Evolutionary conservation across 2,113 vertebrate species (phyloP).

Genomic region (Pyxicephalus adspersus): DNA sequence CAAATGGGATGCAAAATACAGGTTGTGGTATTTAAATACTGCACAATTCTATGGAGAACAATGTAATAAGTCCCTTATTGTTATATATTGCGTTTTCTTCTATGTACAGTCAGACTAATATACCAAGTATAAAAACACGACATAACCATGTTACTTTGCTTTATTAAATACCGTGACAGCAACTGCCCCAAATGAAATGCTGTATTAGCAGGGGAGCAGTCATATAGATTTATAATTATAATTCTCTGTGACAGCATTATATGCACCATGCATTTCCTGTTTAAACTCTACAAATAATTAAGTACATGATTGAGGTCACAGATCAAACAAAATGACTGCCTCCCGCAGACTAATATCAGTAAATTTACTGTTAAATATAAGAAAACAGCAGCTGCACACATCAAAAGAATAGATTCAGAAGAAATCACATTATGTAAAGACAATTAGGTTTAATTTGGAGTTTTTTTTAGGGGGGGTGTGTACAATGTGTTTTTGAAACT

Average conservation of each 20-base stretch:
- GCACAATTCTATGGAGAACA: no score
- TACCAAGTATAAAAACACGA: no score
- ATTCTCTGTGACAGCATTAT: neutral
- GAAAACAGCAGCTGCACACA: slow-evolving; percentile 11
- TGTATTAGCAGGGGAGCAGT: no score
- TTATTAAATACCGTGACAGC: no score
- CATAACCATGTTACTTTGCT: no score
- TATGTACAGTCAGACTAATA: no score
- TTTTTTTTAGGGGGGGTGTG: neutral
- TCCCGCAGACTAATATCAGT: neutral
- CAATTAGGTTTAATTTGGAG: slow-evolving; percentile 27
- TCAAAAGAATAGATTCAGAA: slow-evolving; percentile 10
- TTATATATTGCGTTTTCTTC: no score
- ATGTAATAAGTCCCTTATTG: no score
- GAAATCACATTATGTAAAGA: slow-evolving; percentile 20
- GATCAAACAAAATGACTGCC: slow-evolving; percentile 20
- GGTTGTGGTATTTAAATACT: no score
- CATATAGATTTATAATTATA: no score
- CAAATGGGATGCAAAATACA: no score
- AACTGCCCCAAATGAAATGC: no score
- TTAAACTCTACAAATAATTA: slow-evolving; percentile 28
- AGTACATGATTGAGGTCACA: slow-evolving; percentile 26
- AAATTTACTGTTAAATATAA: slow-evolving; percentile 17
- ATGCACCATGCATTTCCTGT: neutral
- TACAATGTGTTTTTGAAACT: slow-evolving; percentile 4